Conservation (phyloP, 2,113 vertebrate genomes). For the Apodemus speciosus region DNA sequence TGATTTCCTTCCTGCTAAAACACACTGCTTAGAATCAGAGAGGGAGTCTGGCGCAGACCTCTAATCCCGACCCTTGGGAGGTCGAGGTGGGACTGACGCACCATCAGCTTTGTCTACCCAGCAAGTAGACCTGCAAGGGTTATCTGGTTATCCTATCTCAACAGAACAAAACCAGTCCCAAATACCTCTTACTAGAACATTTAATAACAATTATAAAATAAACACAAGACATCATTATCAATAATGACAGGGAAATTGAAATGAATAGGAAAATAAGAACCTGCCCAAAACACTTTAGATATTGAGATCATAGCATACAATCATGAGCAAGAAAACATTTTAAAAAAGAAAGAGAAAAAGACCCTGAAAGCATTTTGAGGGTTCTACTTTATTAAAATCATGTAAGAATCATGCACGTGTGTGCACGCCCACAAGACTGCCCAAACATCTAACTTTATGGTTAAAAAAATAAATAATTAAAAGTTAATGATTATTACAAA, state of each 20-base stretch:
- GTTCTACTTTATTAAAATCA: neutral
- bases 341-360: neutral
- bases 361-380: neutral
- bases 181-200: neutral
- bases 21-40: neutral
- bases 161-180: neutral
- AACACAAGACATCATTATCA: neutral
- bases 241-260: neutral
- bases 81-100: neutral
- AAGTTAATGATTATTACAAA: neutral
- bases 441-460: neutral
- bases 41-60: neutral
- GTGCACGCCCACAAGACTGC: neutral
- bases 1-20: constrained; percentile 1
- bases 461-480: neutral
- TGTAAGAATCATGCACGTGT: neutral
- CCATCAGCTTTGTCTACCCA: neutral
- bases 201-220: neutral
- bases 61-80: neutral
- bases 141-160: neutral
- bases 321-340: neutral
- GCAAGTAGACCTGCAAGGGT: neutral
- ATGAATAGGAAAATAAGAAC: neutral
- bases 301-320: neutral
- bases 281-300: neutral